Conservation (phyloP, 1,140 invertebrate species). For the Drosophila subpulchrella region DNA sequence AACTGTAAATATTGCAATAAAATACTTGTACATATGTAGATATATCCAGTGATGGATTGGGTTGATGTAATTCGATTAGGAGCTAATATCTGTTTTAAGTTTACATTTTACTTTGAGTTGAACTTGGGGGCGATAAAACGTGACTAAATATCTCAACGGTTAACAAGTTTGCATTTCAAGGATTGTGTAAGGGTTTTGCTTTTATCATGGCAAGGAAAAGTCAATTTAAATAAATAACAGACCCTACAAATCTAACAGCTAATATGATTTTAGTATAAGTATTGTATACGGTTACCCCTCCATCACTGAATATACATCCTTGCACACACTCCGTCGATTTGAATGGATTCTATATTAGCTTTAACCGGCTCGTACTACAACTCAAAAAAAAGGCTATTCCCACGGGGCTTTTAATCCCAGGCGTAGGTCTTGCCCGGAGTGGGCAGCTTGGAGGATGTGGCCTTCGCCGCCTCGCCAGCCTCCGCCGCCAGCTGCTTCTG, state of each 20-base stretch:
- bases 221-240: neutral
- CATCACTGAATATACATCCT: neutral
- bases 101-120: too few species aligned
- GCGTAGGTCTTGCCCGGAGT: constrained; percentile 86
- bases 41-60: neutral
- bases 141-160: too few species aligned
- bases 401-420: constrained; percentile 85
- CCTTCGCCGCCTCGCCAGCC: constrained; percentile 38
- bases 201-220: neutral
- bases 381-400: constrained; percentile 21
- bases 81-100: too few species aligned
- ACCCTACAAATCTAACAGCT: too few species aligned
- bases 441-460: constrained; percentile 64
- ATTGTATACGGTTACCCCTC: neutral
- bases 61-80: neutral
- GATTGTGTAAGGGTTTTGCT: neutral
- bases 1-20: constrained; percentile 36
- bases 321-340: constrained; percentile 4
- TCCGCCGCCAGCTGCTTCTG: constrained; percentile 52
- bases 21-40: constrained; percentile 5
- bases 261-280: neutral
- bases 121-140: too few species aligned
- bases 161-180: too few species aligned
- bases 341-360: constrained; percentile 56
- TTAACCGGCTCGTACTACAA: constrained; percentile 38